Conservation (phyloP, 2,797 vertebrate genomes). For the Sebastes baramenuke region DNA sequence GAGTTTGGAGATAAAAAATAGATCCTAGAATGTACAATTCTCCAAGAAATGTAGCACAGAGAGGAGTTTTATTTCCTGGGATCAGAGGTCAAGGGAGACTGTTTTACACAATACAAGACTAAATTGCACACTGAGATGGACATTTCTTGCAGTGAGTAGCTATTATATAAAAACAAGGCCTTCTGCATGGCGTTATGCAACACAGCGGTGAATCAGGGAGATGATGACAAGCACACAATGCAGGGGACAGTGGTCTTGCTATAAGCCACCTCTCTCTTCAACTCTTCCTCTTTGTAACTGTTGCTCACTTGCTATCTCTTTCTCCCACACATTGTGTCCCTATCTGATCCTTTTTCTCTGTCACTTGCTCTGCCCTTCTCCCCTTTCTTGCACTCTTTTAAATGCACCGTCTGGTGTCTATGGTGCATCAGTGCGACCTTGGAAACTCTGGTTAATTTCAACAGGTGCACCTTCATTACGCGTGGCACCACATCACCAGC, state of each 20-base stretch:
- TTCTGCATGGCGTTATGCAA: conserved; percentile 43
- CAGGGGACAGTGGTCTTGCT: conserved; percentile 22
- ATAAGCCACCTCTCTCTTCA: conserved; percentile 9
- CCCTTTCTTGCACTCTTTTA: neutral
- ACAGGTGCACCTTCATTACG: neutral
- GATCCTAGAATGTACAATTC: neutral
- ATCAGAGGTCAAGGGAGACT: neutral
- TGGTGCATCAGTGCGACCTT: conserved; percentile 8
- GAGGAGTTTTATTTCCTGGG: neutral
- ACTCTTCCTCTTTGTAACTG: neutral
- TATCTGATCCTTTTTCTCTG: neutral
- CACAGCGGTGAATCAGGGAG: conserved; percentile 31
- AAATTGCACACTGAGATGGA: neutral
- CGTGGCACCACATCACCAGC: neutral
- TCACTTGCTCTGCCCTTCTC: neutral
- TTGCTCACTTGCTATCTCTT: neutral
- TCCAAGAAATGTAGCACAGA: neutral
- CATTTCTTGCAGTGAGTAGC: conserved; percentile 18
- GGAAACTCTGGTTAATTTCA: conserved; percentile 24
- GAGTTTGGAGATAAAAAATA: neutral
- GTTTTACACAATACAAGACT: neutral
- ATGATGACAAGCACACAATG: conserved; percentile 40
- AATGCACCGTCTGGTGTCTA: neutral
- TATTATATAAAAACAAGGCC: conserved; percentile 42
- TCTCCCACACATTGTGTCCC: neutral